phyloP scores from a whole-genome alignment of 2,113 vertebrate species.

The Pongo pygmaeus region DNA sequence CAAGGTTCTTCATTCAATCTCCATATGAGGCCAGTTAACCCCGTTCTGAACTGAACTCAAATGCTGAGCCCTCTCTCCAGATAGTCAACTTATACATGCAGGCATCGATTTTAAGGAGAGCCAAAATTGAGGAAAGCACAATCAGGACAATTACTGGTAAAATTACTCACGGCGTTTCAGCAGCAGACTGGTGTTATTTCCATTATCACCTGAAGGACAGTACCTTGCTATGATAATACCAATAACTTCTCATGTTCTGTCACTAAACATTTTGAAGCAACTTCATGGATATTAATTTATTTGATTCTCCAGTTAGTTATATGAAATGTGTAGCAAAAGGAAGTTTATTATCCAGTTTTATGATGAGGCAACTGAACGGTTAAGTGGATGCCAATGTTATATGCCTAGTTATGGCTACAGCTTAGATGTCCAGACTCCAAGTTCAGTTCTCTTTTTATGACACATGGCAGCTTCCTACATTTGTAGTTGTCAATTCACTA shows the following conservation, averaged over 20 bases:
- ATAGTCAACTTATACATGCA: neutral
- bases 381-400: neutral
- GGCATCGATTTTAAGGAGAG: constrained; percentile 8
- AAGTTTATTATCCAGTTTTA: constrained; percentile 30
- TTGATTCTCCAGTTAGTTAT: constrained; percentile 45
- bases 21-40: neutral
- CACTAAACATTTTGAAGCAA: neutral
- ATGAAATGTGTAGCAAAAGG: neutral
- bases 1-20: neutral
- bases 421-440: neutral
- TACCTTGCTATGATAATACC: neutral
- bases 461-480: neutral
- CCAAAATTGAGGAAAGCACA: neutral
- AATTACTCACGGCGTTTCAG: neutral
- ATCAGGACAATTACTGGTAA: neutral
- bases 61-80: neutral
- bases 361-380: neutral
- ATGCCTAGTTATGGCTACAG: neutral
- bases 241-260: neutral
- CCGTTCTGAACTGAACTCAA: neutral
- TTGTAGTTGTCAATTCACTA: neutral
- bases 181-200: neutral
- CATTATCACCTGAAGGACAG: neutral
- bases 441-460: neutral
- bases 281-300: neutral